Evolutionary conservation across 64 coral and sea anemone genomes (phyloP).

Genomic region (Astreopora myriophthalma): DNA sequence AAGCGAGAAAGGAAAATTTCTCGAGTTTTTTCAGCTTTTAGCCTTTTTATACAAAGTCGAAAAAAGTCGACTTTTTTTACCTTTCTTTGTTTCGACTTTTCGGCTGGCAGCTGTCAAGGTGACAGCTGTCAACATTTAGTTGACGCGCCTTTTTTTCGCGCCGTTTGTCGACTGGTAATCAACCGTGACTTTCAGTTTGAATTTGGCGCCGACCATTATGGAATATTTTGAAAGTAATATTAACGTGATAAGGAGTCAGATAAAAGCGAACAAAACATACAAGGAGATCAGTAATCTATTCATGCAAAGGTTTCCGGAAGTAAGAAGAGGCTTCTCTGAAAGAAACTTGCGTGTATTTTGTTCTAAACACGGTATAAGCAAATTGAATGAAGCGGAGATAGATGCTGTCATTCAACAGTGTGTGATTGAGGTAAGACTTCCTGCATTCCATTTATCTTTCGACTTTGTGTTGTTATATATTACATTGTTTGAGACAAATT

Average conservation of each 20-base stretch:
- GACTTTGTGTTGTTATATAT: background rate
- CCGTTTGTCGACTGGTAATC: too few relatives aligned
- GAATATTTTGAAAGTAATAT: too few relatives aligned
- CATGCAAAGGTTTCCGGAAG: background rate
- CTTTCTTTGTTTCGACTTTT: background rate
- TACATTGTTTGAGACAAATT: background rate
- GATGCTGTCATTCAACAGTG: slow-evolving; percentile 40
- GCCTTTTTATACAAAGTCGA: too few relatives aligned
- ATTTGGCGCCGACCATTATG: too few relatives aligned
- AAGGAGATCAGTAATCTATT: background rate
- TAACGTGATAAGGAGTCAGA: too few relatives aligned
- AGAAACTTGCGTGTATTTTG: slow-evolving; percentile 65
- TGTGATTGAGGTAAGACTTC: slow-evolving; percentile 38
- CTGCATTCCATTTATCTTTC: background rate
- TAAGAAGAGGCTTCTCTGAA: slow-evolving; percentile 65
- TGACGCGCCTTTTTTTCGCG: too few relatives aligned
- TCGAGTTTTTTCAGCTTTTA: too few relatives aligned
- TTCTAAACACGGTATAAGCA: slow-evolving; percentile 40
- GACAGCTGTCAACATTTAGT: background rate
- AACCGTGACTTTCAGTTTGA: too few relatives aligned
- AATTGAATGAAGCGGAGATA: slow-evolving; percentile 35
- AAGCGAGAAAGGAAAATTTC: too few relatives aligned
- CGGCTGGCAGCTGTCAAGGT: background rate
- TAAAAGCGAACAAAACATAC: too few relatives aligned
- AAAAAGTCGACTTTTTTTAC: background rate